Evolutionary conservation across 1,140 invertebrate species (phyloP).

Genomic region (Mycetomoellerius zeteki): DNA sequence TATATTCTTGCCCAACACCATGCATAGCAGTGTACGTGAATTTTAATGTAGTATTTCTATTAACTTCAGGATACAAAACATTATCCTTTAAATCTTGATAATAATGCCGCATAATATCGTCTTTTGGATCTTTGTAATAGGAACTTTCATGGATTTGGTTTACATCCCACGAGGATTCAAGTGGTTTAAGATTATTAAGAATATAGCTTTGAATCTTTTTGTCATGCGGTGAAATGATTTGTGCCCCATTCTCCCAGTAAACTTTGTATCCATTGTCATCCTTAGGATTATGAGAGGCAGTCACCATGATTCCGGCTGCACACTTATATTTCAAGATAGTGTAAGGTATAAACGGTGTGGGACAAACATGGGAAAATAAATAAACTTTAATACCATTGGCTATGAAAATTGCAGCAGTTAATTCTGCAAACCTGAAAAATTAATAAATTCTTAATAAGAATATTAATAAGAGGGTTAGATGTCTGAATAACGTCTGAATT

Average conservation of each 20-base stretch:
- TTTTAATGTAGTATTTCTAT: slow-evolving; percentile 89
- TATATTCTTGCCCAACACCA: slow-evolving; percentile 96
- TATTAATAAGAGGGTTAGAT: too few relatives aligned
- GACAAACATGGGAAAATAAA: slow-evolving; percentile 93
- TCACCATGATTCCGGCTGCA: slow-evolving; percentile 97
- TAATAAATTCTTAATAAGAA: not conserved
- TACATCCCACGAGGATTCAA: slow-evolving; percentile 90
- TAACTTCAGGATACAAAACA: slow-evolving; percentile 88
- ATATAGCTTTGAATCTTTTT: slow-evolving; percentile 95
- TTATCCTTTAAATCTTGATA: slow-evolving; percentile 88
- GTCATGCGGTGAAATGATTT: slow-evolving; percentile 98
- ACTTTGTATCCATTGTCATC: slow-evolving; percentile 99
- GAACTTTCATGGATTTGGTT: slow-evolving; percentile 84
- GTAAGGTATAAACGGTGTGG: slow-evolving; percentile 98
- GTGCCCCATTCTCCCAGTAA: slow-evolving; percentile 98
- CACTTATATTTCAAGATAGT: slow-evolving; percentile 91
- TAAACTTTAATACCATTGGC: slow-evolving; percentile 93
- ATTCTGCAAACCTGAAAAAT: slow-evolving; percentile 94
- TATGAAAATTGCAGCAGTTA: slow-evolving; percentile 95
- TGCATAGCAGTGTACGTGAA: slow-evolving; percentile 99
- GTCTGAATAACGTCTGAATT: too few relatives aligned
- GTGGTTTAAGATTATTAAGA: slow-evolving; percentile 92
- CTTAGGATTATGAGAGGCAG: slow-evolving; percentile 99
- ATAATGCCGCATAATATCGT: slow-evolving; percentile 90
- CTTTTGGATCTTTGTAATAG: slow-evolving; percentile 88